phyloP scores from a whole-genome alignment of 23 tunicate species.

The Diplosoma virens region DNA sequence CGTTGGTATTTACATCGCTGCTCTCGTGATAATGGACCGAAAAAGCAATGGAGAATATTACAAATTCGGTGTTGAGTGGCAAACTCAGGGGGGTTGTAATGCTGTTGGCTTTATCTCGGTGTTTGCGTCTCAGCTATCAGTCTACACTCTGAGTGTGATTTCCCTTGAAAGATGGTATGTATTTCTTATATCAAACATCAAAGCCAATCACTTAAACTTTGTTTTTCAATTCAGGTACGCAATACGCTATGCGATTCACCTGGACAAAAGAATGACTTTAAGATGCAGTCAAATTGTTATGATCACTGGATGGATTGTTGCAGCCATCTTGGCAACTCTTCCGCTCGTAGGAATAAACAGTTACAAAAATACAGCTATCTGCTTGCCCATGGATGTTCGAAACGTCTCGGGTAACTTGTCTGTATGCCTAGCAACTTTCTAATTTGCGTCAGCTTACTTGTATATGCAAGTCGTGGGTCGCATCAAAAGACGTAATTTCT shows the following conservation, averaged over 20 bases:
- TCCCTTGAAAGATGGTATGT: slow-evolving; percentile 92
- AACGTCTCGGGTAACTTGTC: slow-evolving; percentile 21
- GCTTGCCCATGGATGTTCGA: slow-evolving; percentile 68
- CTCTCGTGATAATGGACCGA: slow-evolving; percentile 64
- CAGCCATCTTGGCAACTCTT: slow-evolving; percentile 52
- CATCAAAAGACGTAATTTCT: no score
- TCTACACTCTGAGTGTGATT: slow-evolving; percentile 81
- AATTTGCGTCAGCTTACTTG: no score
- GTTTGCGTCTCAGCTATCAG: slow-evolving; percentile 78
- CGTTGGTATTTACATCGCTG: slow-evolving; percentile 77
- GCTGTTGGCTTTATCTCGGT: slow-evolving; percentile 74
- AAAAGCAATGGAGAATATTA: slow-evolving; percentile 64
- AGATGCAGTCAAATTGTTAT: slow-evolving; percentile 50
- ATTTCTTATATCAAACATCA: neutral
- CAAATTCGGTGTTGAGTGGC: slow-evolving; percentile 85
- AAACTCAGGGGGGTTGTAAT: slow-evolving; percentile 73
- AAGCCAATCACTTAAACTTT: neutral
- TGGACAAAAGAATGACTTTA: slow-evolving; percentile 80
- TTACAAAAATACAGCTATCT: slow-evolving; percentile 69
- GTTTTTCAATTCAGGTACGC: slow-evolving; percentile 59
- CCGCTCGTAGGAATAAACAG: slow-evolving; percentile 78
- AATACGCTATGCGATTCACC: slow-evolving; percentile 78
- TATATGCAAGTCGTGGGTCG: no score
- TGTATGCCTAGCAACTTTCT: no score
- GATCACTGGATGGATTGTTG: slow-evolving; percentile 65